Base-by-base conservation (phyloP, 2,797 vertebrate genomes). In the Hipposideros larvatus region DNA sequence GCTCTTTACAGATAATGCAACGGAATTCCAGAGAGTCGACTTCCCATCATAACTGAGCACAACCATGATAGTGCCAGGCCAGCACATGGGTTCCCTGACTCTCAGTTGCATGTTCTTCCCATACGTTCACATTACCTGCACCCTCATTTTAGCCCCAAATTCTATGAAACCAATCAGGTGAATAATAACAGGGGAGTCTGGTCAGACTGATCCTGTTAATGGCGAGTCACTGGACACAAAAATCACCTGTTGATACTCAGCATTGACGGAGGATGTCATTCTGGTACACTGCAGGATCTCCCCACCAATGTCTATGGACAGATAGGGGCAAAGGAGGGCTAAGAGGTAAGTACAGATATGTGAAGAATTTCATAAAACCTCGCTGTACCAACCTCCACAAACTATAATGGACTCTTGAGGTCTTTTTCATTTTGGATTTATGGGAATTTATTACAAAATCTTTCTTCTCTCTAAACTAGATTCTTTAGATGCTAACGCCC, bases 391-490 rank as follows among this genome's bases (percentile, higher is more conserved):
- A 34, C 3, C 31, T 94, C 13, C 84, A 24, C 73, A 80, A 43
- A 74, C 59, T 41, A 1, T 13, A 24, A 34, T 43, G 26, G 77
- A 48, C 21, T 63, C 85, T 61, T 19, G 41, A 79, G 15, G 63
- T 34, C 46, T 70, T 74, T 77, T 89, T n/a, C 51, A 71, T 77
- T 93, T 87, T 4, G 43, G 51, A 53, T 66, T 83, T 93, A 15
- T 78, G 86, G 43, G 48, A 87, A 37, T 61, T 71, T 63, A 70
- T 75, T 43, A 74, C 8, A 43, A 68, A 95, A 18, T 31, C 34
- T 34, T 28, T 91, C 48, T 86, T 89, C n/a, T 80, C 57, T 93
- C 89, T 91, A 63, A 90, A 37, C 16, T 53, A 74, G 43, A 22
- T 57, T 91, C 28, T 94, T 13, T 68, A 78, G 57, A 70, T 71